Percentiles rank a stretch among this genome's conserved stretches.
Evolutionary conservation across 2,113 vertebrate genomes (phyloP).

Genomic region (Heptranchias perlo): DNA sequence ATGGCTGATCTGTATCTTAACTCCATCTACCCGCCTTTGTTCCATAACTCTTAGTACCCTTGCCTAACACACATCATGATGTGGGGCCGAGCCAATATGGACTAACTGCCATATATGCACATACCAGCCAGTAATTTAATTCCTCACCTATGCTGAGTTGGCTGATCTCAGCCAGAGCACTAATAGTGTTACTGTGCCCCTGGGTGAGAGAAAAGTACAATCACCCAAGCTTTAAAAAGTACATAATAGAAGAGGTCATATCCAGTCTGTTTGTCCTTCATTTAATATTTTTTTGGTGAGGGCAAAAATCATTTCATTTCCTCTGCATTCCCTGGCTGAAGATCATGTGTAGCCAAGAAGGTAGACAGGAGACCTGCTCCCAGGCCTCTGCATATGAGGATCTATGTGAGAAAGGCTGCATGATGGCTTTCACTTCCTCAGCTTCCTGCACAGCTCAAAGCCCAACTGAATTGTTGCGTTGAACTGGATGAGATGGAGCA

Average conservation of each 20-base stretch:
- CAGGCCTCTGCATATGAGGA: neutral
- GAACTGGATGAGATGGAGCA: neutral
- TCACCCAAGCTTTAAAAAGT: neutral
- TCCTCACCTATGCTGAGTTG: neutral
- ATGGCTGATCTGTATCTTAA: no score
- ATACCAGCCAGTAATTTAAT: no score
- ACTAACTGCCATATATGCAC: neutral
- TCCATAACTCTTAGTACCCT: no score
- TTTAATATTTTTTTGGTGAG: neutral
- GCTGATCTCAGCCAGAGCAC: neutral
- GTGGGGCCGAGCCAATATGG: neutral
- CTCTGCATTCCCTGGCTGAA: neutral
- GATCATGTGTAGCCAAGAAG: neutral
- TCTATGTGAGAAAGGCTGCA: neutral
- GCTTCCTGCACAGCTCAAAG: neutral
- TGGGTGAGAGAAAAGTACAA: neutral
- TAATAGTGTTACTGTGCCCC: neutral
- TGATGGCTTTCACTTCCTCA: neutral
- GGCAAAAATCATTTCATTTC: neutral
- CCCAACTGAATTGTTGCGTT: neutral
- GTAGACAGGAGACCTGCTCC: neutral
- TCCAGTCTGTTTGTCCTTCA: neutral
- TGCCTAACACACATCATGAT: no score
- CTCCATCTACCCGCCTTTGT: no score
- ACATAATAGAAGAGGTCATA: neutral